These are phyloP conservation scores for Struthidea cinerea DNA, from an alignment of 2,113 vertebrate species.

Conservation along the genomic window DNA sequence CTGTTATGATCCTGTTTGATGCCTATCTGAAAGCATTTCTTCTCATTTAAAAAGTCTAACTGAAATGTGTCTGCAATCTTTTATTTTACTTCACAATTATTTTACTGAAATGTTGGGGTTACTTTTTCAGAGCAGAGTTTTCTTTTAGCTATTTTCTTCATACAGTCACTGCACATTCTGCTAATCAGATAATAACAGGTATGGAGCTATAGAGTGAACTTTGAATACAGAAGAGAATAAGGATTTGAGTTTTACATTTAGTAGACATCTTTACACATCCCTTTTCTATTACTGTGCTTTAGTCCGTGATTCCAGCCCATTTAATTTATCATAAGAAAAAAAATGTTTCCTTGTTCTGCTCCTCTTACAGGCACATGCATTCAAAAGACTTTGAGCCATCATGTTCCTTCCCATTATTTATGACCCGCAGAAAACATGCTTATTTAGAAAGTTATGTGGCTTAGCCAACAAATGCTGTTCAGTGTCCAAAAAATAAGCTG, in stretches of 20 bases:
- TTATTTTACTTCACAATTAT: neutral
- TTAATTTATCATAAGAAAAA: constrained; percentile 20
- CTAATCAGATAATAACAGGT: neutral
- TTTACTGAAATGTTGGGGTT: neutral
- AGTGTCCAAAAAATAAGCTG: neutral
- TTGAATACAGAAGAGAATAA: neutral
- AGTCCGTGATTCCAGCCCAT: neutral
- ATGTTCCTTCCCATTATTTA: constrained; percentile 37
- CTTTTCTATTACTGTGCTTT: constrained; percentile 22
- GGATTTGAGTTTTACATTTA: constrained; percentile 27
- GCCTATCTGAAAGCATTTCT: neutral
- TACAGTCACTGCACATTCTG: neutral
- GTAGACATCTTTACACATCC: constrained; percentile 28
- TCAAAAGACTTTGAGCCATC: constrained; percentile 22
- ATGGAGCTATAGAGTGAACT: neutral
- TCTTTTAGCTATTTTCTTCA: neutral
- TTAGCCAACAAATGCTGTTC: neutral
- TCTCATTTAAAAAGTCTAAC: neutral
- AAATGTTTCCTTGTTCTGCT: neutral
- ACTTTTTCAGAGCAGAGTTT: neutral
- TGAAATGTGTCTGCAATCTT: neutral
- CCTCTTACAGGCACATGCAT: neutral
- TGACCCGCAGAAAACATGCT: neutral
- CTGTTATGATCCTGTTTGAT: neutral
- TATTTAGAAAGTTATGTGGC: constrained; percentile 5